These are phyloP conservation scores for Conus canariensis DNA, from an alignment of 2,888 invertebrate species.

Conservation along the genomic window DNA sequence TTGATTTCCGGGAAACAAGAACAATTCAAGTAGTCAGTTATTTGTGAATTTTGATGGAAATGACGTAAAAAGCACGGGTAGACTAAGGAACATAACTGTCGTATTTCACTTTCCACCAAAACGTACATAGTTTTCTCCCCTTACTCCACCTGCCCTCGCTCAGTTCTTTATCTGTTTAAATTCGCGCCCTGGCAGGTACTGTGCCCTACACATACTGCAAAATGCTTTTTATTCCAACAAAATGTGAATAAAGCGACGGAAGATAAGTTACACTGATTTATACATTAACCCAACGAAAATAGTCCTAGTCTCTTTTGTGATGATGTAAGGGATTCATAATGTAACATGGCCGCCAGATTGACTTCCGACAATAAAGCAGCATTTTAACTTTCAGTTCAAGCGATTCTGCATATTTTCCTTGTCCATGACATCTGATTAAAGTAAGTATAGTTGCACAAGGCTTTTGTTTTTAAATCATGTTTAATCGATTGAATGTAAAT, in stretches of 20 bases:
- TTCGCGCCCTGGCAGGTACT: no score
- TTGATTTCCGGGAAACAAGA: no score
- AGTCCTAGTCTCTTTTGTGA: neutral
- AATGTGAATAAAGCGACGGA: no score
- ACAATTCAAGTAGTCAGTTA: no score
- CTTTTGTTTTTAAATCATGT: neutral
- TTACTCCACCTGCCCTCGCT: neutral
- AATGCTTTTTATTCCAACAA: no score
- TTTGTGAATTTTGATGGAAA: no score
- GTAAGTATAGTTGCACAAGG: neutral
- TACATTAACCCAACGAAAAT: neutral
- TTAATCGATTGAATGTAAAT: neutral
- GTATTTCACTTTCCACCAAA: no score
- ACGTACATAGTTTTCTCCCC: neutral
- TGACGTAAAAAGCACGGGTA: no score
- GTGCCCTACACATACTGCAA: no score
- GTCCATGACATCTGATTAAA: neutral
- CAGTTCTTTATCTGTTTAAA: no score
- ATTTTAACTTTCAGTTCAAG: constrained; percentile 17
- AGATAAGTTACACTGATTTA: neutral
- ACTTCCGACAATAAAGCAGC: neutral
- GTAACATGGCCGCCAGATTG: neutral
- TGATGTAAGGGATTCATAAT: constrained; percentile 14
- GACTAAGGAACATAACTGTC: no score
- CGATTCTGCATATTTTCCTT: neutral